Evolutionary conservation across 1,140 invertebrate genomes (phyloP).

Genomic region (Heliconius hermathena): DNA sequence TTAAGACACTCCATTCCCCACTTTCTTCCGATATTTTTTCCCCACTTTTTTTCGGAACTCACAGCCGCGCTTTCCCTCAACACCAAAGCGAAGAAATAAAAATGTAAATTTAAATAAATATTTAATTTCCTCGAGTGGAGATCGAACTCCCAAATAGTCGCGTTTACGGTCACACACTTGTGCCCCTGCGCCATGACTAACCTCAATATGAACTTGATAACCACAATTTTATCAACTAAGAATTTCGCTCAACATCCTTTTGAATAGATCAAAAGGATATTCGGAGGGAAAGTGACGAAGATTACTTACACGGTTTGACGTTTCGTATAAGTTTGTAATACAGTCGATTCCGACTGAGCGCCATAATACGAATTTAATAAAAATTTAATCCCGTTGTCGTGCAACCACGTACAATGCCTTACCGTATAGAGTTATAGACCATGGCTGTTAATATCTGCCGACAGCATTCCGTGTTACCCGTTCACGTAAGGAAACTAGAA

Average conservation of each 20-base stretch:
- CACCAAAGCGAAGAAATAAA: too few species aligned
- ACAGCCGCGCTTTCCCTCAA: too few species aligned
- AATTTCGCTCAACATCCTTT: neutral
- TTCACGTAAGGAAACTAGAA: neutral
- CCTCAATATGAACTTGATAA: neutral
- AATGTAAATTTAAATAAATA: too few species aligned
- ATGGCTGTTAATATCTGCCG: neutral
- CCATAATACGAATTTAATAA: slow-evolving; percentile 42
- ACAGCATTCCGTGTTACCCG: neutral
- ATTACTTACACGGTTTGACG: neutral
- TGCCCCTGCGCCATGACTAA: too few species aligned
- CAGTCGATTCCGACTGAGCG: slow-evolving; percentile 22
- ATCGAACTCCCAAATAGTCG: too few species aligned
- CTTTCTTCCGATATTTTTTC: too few species aligned
- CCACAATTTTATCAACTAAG: neutral
- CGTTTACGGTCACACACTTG: too few species aligned
- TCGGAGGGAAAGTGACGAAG: neutral
- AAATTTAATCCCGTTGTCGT: slow-evolving; percentile 35
- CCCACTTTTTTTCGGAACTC: too few species aligned
- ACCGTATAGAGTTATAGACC: slow-evolving; percentile 32
- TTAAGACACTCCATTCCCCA: too few species aligned
- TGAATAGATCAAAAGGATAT: neutral
- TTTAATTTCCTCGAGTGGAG: too few species aligned
- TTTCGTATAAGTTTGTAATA: slow-evolving; percentile 15
- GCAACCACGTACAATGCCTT: slow-evolving; percentile 32